Conservation (phyloP, 92 coral and sea anemone genomes). For the Pocillopora grandis region DNA sequence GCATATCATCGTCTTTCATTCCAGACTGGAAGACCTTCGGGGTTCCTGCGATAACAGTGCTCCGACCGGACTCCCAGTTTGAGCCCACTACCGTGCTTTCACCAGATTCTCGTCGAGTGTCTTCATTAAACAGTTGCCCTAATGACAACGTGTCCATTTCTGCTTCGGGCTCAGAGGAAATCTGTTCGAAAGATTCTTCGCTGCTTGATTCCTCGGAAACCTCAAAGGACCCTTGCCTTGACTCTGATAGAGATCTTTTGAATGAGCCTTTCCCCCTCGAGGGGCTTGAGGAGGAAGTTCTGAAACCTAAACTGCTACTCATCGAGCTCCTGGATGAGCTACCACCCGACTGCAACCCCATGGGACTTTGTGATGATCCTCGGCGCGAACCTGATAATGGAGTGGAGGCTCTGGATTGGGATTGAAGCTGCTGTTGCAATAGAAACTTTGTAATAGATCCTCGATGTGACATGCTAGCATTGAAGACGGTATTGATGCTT, state of each 20-base stretch:
- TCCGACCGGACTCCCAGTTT: slow-evolving; percentile 26
- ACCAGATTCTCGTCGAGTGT: slow-evolving; percentile 10
- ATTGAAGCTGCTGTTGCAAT: slow-evolving; percentile 47
- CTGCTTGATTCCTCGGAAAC: background rate
- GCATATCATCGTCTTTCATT: background rate
- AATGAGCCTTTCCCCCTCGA: background rate
- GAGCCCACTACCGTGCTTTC: slow-evolving; percentile 30
- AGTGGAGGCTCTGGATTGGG: background rate
- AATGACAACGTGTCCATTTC: background rate
- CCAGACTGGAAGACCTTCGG: background rate
- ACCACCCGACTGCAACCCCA: background rate
- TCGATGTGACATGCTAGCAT: slow-evolving; percentile 60
- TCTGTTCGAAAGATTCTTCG: background rate
- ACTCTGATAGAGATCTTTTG: background rate
- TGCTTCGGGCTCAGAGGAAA: background rate
- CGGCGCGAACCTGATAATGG: slow-evolving; percentile 19
- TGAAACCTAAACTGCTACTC: background rate
- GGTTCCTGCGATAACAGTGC: slow-evolving; percentile 12
- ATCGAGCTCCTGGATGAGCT: slow-evolving; percentile 24
- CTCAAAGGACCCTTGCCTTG: background rate
- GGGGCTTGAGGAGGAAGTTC: slow-evolving; percentile 4
- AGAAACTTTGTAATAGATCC: slow-evolving; percentile 61
- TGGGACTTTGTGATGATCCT: background rate
- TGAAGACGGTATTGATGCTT: slow-evolving; percentile 52
- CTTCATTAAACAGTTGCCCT: background rate